These are phyloP conservation scores for Eudorcas thomsonii DNA, from an alignment of 2,113 vertebrate species.

Conservation along the genomic window DNA sequence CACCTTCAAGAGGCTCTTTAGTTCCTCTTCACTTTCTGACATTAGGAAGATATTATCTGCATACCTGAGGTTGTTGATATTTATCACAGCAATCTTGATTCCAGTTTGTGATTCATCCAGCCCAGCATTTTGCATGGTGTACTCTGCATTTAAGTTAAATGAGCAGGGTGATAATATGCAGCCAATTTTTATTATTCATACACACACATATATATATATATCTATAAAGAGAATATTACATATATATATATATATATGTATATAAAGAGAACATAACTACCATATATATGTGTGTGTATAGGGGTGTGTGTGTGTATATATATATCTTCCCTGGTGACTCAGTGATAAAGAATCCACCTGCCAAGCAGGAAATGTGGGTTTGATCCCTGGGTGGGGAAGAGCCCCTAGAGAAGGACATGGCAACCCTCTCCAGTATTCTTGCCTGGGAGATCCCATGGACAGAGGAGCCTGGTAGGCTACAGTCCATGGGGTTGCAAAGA, in stretches of 20 bases:
- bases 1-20: background rate
- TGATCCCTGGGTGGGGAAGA: background rate
- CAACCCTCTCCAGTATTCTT: background rate
- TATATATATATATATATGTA: background rate
- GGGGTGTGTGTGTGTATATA: accelerated
- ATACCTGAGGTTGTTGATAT: background rate
- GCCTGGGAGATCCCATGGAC: background rate
- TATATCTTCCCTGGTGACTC: background rate
- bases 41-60: background rate
- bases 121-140: background rate
- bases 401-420: background rate
- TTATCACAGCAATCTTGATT: background rate
- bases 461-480: background rate
- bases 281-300: background rate
- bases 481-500: background rate
- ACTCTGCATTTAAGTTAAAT: background rate
- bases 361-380: background rate
- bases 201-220: background rate
- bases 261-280: background rate
- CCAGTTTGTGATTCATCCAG: background rate
- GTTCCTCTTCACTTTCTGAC: background rate
- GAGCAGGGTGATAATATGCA: background rate
- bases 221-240: background rate
- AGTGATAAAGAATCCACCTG: background rate
- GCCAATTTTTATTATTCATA: background rate